Evolutionary conservation across 1,140 invertebrate genomes (phyloP).

Genomic region (Hypothenemus hampei): DNA sequence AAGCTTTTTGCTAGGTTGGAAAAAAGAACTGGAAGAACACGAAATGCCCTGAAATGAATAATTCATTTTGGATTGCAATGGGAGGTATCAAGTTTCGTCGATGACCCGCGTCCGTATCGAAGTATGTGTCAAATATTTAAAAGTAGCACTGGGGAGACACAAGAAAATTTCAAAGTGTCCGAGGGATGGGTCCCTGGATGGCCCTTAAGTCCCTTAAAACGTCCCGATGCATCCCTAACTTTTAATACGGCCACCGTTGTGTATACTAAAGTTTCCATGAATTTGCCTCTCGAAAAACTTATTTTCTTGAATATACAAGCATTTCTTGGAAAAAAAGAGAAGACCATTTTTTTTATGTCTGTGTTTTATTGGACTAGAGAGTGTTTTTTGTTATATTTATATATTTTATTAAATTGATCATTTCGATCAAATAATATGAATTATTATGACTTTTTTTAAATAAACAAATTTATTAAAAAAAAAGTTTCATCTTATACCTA

Average conservation of each 20-base stretch:
- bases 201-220: constrained; percentile 36
- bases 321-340: too few relatives aligned
- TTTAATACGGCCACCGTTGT: constrained; percentile 28
- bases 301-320: too few relatives aligned
- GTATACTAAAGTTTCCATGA: constrained; percentile 21
- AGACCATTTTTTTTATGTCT: too few relatives aligned
- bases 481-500: too few relatives aligned
- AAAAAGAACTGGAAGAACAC: constrained; percentile 2
- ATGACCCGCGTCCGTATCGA: constrained; percentile 46
- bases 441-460: too few relatives aligned
- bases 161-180: constrained; percentile 47
- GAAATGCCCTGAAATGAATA: constrained; percentile 26
- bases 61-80: constrained; percentile 15
- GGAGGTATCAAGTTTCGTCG: constrained; percentile 41
- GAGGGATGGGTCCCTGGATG: constrained; percentile 43
- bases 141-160: constrained; percentile 44
- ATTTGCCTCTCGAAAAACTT: constrained; percentile 23
- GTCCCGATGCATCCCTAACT: constrained; percentile 30
- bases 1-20: neutral
- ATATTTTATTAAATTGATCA: too few relatives aligned
- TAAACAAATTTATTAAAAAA: too few relatives aligned
- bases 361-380: too few relatives aligned
- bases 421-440: too few relatives aligned
- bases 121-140: constrained; percentile 49
- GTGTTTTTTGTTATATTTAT: too few relatives aligned